Percentiles rank a stretch among this genome's conserved stretches.
phyloP scores from a whole-genome alignment of 2,113 vertebrate genomes.

The Callospermophilus lateralis region DNA sequence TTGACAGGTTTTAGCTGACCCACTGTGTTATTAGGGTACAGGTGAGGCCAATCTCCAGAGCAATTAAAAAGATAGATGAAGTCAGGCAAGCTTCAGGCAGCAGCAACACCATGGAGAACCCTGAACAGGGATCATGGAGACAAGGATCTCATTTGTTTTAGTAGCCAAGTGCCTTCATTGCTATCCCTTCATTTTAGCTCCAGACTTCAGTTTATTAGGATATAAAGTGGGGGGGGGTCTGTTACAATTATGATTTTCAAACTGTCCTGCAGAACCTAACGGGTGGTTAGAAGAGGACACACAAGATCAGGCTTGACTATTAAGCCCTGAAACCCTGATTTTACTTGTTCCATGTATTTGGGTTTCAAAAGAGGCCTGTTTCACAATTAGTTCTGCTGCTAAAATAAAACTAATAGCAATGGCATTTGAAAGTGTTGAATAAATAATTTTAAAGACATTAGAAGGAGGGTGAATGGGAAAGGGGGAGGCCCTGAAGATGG shows the following conservation, averaged over 20 bases:
- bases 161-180: neutral
- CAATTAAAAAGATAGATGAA: neutral
- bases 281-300: rapidly evolving
- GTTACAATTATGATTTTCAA: neutral
- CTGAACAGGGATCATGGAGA: neutral
- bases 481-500: neutral
- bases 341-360: neutral
- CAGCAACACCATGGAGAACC: neutral
- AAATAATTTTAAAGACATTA: neutral
- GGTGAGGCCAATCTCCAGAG: neutral
- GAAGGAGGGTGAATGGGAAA: neutral
- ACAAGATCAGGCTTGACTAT: neutral
- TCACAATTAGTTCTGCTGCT: neutral
- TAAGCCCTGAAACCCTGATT: neutral
- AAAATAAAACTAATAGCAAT: neutral
- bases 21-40: neutral
- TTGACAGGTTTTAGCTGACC: neutral
- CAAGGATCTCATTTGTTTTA: neutral
- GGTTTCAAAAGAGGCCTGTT: neutral
- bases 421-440: neutral
- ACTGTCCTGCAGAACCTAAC: neutral
- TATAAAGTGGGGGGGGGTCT: neutral
- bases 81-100: neutral
- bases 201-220: neutral
- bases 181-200: neutral